Percentiles rank a stretch among this genome's conserved stretches.
These are phyloP conservation scores for Dromococcyx pavoninus DNA, from an alignment of 2,797 vertebrate genomes.

Conservation along the genomic window DNA sequence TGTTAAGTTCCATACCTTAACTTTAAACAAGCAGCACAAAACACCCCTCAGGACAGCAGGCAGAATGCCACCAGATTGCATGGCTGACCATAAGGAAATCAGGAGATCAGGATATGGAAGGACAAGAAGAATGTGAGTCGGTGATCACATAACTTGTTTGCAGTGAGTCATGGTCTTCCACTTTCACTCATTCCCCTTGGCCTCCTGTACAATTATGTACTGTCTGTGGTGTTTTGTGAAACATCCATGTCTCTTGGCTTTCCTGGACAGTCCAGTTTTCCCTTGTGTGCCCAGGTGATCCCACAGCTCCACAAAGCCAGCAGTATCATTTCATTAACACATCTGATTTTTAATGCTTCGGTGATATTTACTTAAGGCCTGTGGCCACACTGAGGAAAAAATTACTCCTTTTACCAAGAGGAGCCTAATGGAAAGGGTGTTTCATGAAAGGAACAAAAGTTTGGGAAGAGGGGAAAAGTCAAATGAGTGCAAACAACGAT, in stretches of 20 bases:
- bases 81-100: not conserved
- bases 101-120: not conserved
- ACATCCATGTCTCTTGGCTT: rapidly evolving
- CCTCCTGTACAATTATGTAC: not conserved
- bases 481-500: constrained; percentile 42
- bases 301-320: not conserved
- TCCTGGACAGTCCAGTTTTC: not conserved
- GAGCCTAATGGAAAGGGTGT: not conserved
- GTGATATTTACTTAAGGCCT: constrained; percentile 11
- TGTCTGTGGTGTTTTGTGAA: not conserved
- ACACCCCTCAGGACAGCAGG: not conserved
- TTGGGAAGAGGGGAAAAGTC: constrained; percentile 52
- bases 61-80: not conserved
- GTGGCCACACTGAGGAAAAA: not conserved
- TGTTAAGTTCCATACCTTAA: not conserved
- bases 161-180: constrained; percentile 7
- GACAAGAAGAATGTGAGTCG: not conserved
- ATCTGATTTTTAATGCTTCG: not conserved
- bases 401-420: not conserved
- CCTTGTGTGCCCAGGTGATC: not conserved
- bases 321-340: not conserved
- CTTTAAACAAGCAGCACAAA: not conserved
- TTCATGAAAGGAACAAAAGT: constrained; percentile 36
- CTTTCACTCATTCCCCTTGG: not conserved
- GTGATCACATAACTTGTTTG: not conserved